These are phyloP conservation scores for Leguminivora glycinivorella DNA, from an alignment of 1,140 invertebrate genomes.

Conservation along the genomic window DNA sequence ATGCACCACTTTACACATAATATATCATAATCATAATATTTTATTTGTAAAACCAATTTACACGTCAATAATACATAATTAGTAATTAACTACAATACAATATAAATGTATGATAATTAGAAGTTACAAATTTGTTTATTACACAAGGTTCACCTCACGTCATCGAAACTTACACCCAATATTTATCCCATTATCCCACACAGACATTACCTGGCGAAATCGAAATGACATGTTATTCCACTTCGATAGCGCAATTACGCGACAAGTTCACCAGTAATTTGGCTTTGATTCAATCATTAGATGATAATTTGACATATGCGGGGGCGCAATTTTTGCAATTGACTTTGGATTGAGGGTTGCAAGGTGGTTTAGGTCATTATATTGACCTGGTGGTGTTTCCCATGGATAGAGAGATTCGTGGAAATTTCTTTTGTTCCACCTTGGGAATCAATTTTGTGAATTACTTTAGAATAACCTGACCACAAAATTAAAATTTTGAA, in stretches of 20 bases:
- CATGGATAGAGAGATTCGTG: neutral
- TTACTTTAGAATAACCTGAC: no score
- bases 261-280: neutral
- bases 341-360: neutral
- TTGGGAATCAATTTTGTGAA: no score
- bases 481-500: no score
- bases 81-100: no score
- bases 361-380: conserved; percentile 4
- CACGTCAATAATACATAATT: no score
- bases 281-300: neutral
- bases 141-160: neutral
- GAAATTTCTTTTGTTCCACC: no score
- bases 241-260: neutral
- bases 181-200: neutral
- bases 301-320: conserved; percentile 11
- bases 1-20: no score
- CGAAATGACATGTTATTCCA: neutral
- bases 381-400: neutral
- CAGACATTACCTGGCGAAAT: neutral
- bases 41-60: no score
- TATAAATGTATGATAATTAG: no score
- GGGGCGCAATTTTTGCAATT: conserved; percentile 6
- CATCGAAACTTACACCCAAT: neutral
- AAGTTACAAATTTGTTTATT: no score
- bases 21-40: no score